A percentile compares a stretch with the other conserved stretches of the same genome.
phyloP scores from a whole-genome alignment of 2,888 invertebrate genomes.

The Corbicula japonica region DNA sequence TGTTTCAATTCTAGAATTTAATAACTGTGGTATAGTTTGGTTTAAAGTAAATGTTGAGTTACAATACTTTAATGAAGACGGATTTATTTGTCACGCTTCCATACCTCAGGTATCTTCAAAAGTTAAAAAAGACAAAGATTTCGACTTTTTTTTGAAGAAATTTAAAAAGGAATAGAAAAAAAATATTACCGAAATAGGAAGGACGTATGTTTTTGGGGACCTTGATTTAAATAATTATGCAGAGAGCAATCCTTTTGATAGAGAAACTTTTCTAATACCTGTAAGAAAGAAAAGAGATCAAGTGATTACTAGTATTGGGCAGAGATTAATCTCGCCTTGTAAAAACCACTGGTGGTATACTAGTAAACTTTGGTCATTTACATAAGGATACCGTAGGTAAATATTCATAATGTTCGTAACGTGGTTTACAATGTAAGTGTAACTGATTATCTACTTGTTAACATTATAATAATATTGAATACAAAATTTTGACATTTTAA shows the following conservation, averaged over 20 bases:
- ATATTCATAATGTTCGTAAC: too few species aligned
- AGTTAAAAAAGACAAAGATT: constrained; percentile 7
- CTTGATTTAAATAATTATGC: too few species aligned
- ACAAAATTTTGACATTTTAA: too few species aligned
- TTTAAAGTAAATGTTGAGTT: constrained; percentile 25
- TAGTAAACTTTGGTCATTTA: neutral
- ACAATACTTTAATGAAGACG: constrained; percentile 25
- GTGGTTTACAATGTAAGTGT: too few species aligned
- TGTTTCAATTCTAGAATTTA: constrained; percentile 14
- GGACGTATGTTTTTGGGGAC: constrained; percentile 19
- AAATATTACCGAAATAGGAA: constrained; percentile 26
- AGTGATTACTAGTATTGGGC: neutral
- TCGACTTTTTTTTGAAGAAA: constrained; percentile 42
- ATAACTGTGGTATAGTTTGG: constrained; percentile 36
- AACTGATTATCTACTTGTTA: too few species aligned
- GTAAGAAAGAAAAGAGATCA: neutral
- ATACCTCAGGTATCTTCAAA: constrained; percentile 28
- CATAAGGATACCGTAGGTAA: neutral
- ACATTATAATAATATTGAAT: too few species aligned
- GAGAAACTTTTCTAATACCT: neutral
- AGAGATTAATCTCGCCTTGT: neutral
- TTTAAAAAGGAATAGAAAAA: constrained; percentile 38
- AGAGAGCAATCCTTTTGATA: constrained; percentile 2
- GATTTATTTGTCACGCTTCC: constrained; percentile 26
- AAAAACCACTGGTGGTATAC: neutral